Percentiles rank a stretch among this genome's conserved stretches.
phyloP scores from a whole-genome alignment of 2,888 invertebrate genomes.

The Hipparchia semele region DNA sequence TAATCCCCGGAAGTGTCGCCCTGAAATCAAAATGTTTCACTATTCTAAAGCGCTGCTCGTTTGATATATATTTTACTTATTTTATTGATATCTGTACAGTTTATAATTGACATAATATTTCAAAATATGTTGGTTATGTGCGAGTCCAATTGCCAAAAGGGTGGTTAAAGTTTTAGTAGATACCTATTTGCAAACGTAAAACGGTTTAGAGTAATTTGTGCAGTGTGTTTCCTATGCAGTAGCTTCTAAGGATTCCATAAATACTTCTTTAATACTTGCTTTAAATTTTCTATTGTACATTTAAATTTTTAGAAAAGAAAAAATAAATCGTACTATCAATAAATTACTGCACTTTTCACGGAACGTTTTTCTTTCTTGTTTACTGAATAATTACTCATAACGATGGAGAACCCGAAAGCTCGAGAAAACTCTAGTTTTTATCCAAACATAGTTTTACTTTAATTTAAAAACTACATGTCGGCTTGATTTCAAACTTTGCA shows the following conservation, averaged over 20 bases:
- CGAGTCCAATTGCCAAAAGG: background rate
- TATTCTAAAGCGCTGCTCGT: conserved; percentile 52
- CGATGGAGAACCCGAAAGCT: no score
- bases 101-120: background rate
- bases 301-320: background rate
- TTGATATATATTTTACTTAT: background rate
- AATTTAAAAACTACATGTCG: no score
- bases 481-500: no score
- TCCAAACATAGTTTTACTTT: no score
- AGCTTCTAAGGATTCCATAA: background rate
- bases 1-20: conserved; percentile 97
- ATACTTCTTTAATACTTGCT: background rate
- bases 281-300: background rate
- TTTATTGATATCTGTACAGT: background rate
- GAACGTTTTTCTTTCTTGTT: background rate
- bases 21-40: conserved; percentile 85
- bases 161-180: background rate
- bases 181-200: background rate
- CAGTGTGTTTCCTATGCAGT: background rate
- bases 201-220: conserved; percentile 1
- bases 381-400: no score
- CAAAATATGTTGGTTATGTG: background rate
- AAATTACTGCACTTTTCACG: background rate
- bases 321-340: background rate
- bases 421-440: no score